Evolutionary conservation across 2,797 vertebrate species (phyloP).

Genomic region (Hylomyscus alleni): DNA sequence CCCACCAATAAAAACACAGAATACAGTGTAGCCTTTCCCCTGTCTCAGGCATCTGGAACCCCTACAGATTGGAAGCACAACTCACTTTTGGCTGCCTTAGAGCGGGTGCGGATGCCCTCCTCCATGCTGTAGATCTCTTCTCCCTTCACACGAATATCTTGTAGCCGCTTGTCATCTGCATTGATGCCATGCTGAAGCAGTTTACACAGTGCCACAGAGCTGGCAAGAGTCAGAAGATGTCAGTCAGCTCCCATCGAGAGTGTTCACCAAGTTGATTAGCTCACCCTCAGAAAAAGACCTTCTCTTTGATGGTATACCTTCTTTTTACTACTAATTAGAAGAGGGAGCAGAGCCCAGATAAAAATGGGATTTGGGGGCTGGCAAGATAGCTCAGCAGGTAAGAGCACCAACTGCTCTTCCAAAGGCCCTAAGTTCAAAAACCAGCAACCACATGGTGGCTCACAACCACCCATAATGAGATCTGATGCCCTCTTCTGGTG

Average conservation of each 20-base stretch:
- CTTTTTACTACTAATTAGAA: not conserved
- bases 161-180: conserved; percentile 97
- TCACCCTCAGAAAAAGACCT: not conserved
- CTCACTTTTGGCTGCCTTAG: conserved; percentile 97
- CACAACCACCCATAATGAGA: too few species aligned
- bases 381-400: too few species aligned
- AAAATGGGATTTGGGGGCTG: not conserved
- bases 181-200: conserved; percentile 98
- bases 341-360: not conserved
- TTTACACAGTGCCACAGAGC: conserved; percentile 97
- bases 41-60: not conserved
- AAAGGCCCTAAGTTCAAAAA: too few species aligned
- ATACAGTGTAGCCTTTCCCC: not conserved
- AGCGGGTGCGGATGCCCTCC: conserved; percentile 97
- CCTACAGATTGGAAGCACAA: not conserved
- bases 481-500: too few species aligned
- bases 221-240: conserved; percentile 79
- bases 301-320: not conserved
- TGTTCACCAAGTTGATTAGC: not conserved
- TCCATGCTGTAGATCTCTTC: conserved; percentile 96
- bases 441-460: too few species aligned
- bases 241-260: not conserved
- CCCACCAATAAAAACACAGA: not conserved
- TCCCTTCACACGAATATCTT: conserved; percentile 98
- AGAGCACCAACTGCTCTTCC: too few species aligned